phyloP scores from a whole-genome alignment of 2,888 invertebrate genomes.

The Sepioteuthis lessoniana region DNA sequence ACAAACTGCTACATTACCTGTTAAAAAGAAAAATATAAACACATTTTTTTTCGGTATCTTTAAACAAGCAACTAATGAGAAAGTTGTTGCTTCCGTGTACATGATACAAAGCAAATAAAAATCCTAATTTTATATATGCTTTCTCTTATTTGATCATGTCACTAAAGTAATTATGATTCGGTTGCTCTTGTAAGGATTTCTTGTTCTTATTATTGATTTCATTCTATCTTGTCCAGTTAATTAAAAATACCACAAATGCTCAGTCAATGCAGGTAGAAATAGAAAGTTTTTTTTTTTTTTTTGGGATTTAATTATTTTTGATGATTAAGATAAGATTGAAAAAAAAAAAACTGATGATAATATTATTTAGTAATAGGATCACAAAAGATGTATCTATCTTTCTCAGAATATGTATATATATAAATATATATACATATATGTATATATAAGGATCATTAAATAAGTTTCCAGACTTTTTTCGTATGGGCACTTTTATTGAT shows the following conservation, averaged over 20 bases:
- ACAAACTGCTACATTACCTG: neutral
- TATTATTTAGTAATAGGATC: too few species aligned
- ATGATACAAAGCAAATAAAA: neutral
- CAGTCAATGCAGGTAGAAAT: neutral
- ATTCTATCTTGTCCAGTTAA: neutral
- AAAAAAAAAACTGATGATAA: too few species aligned
- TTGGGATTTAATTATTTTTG: too few species aligned
- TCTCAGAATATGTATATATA: too few species aligned
- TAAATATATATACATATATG: too few species aligned
- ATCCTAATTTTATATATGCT: neutral
- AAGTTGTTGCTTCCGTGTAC: conserved; percentile 33
- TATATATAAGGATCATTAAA: too few species aligned
- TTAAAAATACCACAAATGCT: neutral
- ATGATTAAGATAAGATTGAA: too few species aligned
- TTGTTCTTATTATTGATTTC: neutral
- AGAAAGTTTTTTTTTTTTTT: neutral
- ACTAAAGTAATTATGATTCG: neutral
- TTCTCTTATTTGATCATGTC: conserved; percentile 13
- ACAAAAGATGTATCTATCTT: too few species aligned
- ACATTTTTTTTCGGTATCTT: neutral
- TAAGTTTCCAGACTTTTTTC: too few species aligned
- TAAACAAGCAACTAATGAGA: conserved; percentile 10
- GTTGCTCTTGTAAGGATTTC: neutral
- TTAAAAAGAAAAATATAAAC: neutral
- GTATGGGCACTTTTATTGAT: too few species aligned